phyloP scores from a whole-genome alignment of 1,140 invertebrate genomes.

The Cydia fagiglandana region DNA sequence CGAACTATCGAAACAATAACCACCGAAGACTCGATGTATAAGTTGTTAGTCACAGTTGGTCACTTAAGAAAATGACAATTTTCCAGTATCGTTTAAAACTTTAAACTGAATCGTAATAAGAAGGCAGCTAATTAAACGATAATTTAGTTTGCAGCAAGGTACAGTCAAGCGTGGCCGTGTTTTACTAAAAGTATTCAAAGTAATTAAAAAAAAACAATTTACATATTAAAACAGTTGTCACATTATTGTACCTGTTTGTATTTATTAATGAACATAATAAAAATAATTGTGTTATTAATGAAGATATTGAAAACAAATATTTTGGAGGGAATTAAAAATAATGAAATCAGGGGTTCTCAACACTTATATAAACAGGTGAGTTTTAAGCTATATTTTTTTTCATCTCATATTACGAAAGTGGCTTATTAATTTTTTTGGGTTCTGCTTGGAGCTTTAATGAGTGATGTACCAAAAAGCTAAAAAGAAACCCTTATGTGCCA shows the following conservation, averaged over 20 bases:
- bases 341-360: neutral
- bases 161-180: neutral
- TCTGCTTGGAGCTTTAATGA: no score
- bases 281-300: neutral
- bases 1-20: no score
- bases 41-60: neutral
- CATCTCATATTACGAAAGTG: no score
- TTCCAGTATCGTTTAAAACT: neutral
- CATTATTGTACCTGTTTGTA: neutral
- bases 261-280: neutral
- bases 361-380: slow-evolving; percentile 25
- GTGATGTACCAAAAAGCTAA: no score
- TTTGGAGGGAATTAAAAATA: neutral
- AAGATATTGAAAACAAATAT: neutral
- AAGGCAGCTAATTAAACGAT: neutral
- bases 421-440: no score
- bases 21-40: no score
- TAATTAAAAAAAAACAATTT: neutral
- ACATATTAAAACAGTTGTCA: neutral
- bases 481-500: no score
- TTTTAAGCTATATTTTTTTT: no score
- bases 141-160: slow-evolving; percentile 7
- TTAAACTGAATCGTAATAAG: neutral
- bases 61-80: neutral
- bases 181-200: neutral